Conservation (phyloP, 1,140 invertebrate genomes). For the Achatina immaculata region DNA sequence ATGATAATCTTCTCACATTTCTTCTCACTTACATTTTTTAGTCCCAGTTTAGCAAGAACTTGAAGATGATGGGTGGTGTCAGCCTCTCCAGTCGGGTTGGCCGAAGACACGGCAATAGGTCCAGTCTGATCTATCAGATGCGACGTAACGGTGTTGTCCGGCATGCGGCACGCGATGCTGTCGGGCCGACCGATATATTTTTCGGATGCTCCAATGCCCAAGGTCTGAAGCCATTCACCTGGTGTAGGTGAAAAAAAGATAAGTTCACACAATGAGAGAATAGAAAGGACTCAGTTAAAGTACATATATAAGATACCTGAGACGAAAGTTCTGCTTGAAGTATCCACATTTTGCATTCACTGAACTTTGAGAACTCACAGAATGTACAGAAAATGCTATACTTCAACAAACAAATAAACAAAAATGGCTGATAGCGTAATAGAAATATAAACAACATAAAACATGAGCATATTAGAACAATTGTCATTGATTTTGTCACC, state of each 20-base stretch:
- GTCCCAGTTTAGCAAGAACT: constrained; percentile 58
- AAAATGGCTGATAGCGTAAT: too few relatives aligned
- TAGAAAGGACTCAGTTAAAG: too few relatives aligned
- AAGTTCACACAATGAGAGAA: background rate
- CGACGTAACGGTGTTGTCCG: constrained; percentile 55
- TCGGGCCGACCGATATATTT: constrained; percentile 57
- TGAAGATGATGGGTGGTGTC: constrained; percentile 62
- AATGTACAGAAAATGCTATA: too few relatives aligned
- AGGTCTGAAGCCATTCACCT: constrained; percentile 56
- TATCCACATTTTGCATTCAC: too few relatives aligned
- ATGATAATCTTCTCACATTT: too few relatives aligned
- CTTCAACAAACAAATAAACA: too few relatives aligned
- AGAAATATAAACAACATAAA: too few relatives aligned
- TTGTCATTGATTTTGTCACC: too few relatives aligned
- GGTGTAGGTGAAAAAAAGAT: background rate
- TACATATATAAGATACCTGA: too few relatives aligned
- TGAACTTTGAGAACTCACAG: too few relatives aligned
- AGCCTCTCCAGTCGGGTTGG: constrained; percentile 61
- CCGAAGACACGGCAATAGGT: constrained; percentile 55
- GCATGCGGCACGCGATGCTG: constrained; percentile 60
- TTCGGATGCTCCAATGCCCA: constrained; percentile 52
- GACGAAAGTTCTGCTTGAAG: too few relatives aligned
- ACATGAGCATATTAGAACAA: too few relatives aligned
- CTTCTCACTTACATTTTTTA: constrained; percentile 59
- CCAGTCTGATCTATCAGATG: constrained; percentile 59